Base-by-base conservation (phyloP, 2,888 invertebrate genomes). In the Napeogenes inachia region DNA sequence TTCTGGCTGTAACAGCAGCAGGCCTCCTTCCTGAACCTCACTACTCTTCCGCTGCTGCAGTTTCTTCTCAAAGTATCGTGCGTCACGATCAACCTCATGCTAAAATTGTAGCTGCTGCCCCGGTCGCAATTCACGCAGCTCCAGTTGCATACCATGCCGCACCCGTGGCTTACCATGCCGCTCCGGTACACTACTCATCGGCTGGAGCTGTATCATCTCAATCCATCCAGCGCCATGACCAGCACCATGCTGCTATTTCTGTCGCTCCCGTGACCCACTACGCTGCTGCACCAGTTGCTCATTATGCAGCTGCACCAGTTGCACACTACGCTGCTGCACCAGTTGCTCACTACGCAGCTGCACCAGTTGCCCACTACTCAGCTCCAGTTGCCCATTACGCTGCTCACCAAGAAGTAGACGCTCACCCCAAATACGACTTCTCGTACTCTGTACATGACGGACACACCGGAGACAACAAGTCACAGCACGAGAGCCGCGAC, bases 391-490 rank as follows among this genome's bases (percentile, higher is more conserved):
- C 71, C 59, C 57, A 68, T 53, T 69, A 79, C 5, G 75, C 75
- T 53, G 76, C 92, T 54, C 86, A 87, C 54, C 84, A 84, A 50
- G 50, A 50, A 50, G 30, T 50, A 21, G 50, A 50, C 50, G 10
- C 91, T 21, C 87, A 92, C 77, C 92, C 92, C 60, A 88, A 90
- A 73, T 92, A 92, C 79, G 86, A 91, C 59, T 92, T 85, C 80
- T 84, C 90, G n/a, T 92, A 92, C 77, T 91, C 92, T 12, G 92
- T 91, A 30, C 86, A 91, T 63, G 92, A 92, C 68, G 85, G 85
- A 13, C 91, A 92, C 73, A 87, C 92, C 65, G 92, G 91, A 45
- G 91, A 91, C 80, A 85, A 89, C 76, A 91, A 91, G 81, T 86
- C 87, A 63, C 91, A 91, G 60, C 75, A 76, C 64, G 77, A 77